A percentile compares a stretch with the other conserved stretches of the same genome.
Conservation (phyloP, 2,888 invertebrate species). For the Clitarchus hookeri region DNA sequence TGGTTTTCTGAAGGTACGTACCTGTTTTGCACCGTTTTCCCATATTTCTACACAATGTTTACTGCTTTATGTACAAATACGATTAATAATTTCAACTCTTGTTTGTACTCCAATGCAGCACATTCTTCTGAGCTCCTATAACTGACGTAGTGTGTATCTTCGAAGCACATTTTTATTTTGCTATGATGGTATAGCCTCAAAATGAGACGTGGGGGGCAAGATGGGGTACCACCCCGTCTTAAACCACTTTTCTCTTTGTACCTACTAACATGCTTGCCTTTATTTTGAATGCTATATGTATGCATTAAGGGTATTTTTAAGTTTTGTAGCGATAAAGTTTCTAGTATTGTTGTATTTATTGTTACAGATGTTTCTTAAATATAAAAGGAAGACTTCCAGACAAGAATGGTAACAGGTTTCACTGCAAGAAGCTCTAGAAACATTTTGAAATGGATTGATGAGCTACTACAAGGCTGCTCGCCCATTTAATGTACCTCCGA, state of each 20-base stretch:
- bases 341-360: neutral
- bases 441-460: neutral
- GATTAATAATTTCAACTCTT: neutral
- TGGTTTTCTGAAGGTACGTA: neutral
- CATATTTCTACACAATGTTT: neutral
- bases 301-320: neutral
- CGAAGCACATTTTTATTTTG: neutral
- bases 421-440: neutral
- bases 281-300: neutral
- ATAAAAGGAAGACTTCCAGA: neutral
- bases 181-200: neutral
- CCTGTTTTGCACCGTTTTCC: neutral
- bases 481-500: neutral
- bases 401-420: neutral
- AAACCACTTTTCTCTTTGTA: neutral
- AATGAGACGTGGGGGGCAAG: neutral
- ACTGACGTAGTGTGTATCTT: no score
- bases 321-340: no score
- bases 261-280: neutral
- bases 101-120: no score
- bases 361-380: neutral
- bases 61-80: neutral
- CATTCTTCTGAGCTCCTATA: no score
- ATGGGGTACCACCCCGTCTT: neutral
- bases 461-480: neutral